Evolutionary conservation across 2,113 vertebrate species (phyloP), one percentile per base, ranked within the genome.

Genomic region (Pagrus major): DNA sequence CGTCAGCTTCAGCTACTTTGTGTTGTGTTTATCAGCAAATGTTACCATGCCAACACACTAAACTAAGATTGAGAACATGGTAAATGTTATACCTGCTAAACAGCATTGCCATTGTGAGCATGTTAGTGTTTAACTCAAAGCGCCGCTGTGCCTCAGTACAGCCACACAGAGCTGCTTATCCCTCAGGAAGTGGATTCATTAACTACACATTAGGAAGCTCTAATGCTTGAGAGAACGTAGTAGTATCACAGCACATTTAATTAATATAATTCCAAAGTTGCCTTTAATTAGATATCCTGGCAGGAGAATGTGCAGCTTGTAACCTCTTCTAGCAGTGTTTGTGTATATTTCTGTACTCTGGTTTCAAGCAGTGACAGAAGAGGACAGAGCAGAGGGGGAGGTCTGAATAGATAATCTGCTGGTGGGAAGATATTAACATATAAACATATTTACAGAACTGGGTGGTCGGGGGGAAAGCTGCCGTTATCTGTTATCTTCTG

Each of bases 361-460:
- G 46, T 54, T 60, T 78, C 15, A 35, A 20, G 35, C 47, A 5
- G 31, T 18, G 31, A 18, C 58, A 71, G 39, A 12, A 4, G 27
- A 60, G 52, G 54, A 16, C 20, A 9, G 59, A 31, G 29, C 12
- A 49, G n/a, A 2, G 41, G 7, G 18, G 52, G 44, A 23, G 7
- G 20, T 69, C 37, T 52, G 25, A 2, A 66, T 44, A 9, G 29
- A 37, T 77, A 37, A 78, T 46, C 47, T 56, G 44, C 15, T 33
- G 27, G 10, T 64, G 61, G 33, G 41, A 64, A 31, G 5, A 64
- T 54, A 59, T 55, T 55, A 64, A 47, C 35, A 65, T 64, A 39
- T 8, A 39, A 49, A 67, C 27, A 31, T 66, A 41, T 63, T 68
- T 39, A 69, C 42, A 58, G 33, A 66, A n/a, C 75, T 47, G 63